Percentiles rank a stretch among this genome's conserved stretches.
Evolutionary conservation across 2,888 invertebrate species (phyloP).

Genomic region (Apeira syringaria): DNA sequence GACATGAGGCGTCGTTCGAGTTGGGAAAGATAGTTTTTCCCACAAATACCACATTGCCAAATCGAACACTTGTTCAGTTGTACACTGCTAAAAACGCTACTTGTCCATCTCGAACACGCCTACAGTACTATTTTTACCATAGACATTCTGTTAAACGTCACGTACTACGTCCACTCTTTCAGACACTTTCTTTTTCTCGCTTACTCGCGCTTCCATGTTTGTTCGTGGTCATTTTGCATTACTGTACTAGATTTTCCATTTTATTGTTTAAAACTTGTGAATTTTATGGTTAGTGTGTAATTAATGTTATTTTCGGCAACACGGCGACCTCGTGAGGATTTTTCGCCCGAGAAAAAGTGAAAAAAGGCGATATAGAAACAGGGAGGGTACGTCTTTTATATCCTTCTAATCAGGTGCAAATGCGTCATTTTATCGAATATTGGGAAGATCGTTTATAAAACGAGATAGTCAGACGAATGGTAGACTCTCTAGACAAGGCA

Average conservation of each 20-base stretch:
- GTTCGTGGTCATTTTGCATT: constrained; percentile 82
- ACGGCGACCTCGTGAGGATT: constrained; percentile 78
- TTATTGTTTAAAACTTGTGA: constrained; percentile 69
- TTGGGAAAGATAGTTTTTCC: no score
- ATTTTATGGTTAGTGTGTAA: constrained; percentile 73
- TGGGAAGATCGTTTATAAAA: constrained; percentile 54
- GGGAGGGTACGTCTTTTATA: constrained; percentile 83
- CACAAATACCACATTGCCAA: no score
- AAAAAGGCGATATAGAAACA: constrained; percentile 75
- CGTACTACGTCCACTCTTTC: no score
- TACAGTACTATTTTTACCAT: no score
- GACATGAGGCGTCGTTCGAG: no score
- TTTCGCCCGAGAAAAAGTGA: constrained; percentile 74
- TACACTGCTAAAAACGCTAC: no score
- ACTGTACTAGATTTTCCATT: constrained; percentile 78
- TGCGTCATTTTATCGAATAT: constrained; percentile 82
- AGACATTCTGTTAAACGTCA: no score
- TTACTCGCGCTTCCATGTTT: constrained; percentile 79
- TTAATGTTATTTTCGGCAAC: constrained; percentile 78
- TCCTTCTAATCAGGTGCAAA: constrained; percentile 78
- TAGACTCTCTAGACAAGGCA: constrained; percentile 26
- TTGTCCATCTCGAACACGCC: no score
- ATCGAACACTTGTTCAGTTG: no score
- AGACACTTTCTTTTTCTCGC: no score
- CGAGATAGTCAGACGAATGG: constrained; percentile 43